A percentile compares a stretch with the other conserved stretches of the same genome.
phyloP scores from a whole-genome alignment of 2,113 vertebrate species.

The Uria aalge region DNA sequence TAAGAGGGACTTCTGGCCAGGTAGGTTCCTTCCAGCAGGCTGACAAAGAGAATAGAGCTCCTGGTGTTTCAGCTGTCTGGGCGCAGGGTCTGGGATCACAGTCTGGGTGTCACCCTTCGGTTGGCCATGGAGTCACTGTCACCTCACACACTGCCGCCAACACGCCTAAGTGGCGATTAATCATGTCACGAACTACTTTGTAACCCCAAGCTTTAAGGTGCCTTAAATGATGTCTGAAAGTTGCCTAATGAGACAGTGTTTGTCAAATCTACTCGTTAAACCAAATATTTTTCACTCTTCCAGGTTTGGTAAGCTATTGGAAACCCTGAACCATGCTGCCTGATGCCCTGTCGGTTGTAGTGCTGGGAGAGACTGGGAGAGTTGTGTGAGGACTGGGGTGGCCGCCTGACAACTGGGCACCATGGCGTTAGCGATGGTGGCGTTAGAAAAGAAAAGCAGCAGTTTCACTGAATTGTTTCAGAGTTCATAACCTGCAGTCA shows the following conservation, averaged over 20 bases:
- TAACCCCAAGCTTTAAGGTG: neutral
- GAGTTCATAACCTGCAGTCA: neutral
- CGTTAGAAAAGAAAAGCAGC: neutral
- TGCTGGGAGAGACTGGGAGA: neutral
- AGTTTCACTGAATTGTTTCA: neutral
- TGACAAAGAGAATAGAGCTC: neutral
- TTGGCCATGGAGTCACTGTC: neutral
- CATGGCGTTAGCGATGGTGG: neutral
- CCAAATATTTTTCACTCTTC: neutral
- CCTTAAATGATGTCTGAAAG: neutral
- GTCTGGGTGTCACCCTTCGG: neutral
- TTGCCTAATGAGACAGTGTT: neutral
- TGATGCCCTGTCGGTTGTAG: neutral
- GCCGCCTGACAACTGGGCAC: rapidly evolving
- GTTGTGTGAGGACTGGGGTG: neutral
- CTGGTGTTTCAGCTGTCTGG: neutral
- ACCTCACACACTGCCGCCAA: neutral
- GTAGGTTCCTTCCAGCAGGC: neutral
- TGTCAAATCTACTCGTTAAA: neutral
- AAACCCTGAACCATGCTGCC: neutral
- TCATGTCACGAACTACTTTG: neutral
- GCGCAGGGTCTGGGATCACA: rapidly evolving
- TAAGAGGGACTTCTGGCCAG: neutral
- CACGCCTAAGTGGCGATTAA: rapidly evolving
- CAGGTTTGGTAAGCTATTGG: neutral